Evolutionary conservation across 2,113 vertebrate species (phyloP).

Genomic region (Noctilio leporinus): DNA sequence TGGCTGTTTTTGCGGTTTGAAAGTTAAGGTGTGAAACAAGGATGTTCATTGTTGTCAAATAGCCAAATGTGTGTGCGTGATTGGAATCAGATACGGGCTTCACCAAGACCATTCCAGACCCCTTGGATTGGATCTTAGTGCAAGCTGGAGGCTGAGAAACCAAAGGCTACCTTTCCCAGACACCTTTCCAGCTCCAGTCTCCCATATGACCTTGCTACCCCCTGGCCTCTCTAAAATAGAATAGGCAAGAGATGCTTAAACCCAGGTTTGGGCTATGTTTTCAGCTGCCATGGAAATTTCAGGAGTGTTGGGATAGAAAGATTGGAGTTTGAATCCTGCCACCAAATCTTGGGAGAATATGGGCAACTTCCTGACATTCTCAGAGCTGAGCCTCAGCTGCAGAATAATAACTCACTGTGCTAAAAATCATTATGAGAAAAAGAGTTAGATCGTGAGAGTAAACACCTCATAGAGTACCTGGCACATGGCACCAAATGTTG

Average conservation of each 20-base stretch:
- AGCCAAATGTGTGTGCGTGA: neutral
- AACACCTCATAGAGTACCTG: constrained; percentile 35
- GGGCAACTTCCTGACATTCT: neutral
- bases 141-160: neutral
- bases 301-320: neutral
- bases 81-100: neutral
- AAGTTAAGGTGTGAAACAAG: neutral
- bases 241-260: neutral
- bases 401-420: neutral
- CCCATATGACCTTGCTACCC: neutral
- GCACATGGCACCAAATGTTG: neutral
- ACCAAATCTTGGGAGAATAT: neutral
- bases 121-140: neutral
- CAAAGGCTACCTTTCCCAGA: neutral
- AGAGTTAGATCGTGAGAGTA: neutral
- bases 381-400: neutral
- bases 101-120: neutral
- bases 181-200: neutral
- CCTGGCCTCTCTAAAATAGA: neutral
- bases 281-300: neutral
- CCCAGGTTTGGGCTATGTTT: neutral
- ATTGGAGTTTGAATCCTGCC: neutral
- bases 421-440: neutral
- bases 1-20: neutral
- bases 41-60: no score